A percentile compares a stretch with the other conserved stretches of the same genome.
phyloP scores from a whole-genome alignment of 1,140 invertebrate species.

The Orchestia grillus region DNA sequence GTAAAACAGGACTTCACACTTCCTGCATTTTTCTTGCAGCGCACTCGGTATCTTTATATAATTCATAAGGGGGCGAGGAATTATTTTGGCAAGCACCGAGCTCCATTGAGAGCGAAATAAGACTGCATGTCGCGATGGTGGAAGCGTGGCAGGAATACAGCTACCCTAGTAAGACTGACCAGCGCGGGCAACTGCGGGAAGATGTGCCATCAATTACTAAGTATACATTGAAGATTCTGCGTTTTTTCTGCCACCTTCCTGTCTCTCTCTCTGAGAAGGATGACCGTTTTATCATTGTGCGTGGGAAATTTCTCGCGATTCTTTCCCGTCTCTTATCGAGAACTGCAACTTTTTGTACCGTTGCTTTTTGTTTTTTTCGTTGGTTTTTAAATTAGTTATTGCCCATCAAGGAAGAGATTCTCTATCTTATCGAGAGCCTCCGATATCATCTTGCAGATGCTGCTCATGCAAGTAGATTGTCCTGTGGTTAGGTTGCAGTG shows the following conservation, averaged over 20 bases:
- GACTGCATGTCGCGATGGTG: too few species aligned
- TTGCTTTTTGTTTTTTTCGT: neutral
- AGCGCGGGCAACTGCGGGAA: too few species aligned
- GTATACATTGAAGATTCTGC: too few species aligned
- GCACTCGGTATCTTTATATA: too few species aligned
- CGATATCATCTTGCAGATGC: neutral
- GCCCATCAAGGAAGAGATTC: neutral
- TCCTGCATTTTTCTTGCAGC: too few species aligned
- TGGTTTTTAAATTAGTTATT: neutral
- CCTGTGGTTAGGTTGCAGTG: neutral
- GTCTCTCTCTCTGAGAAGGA: neutral
- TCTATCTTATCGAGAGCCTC: neutral
- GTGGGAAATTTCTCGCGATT: neutral
- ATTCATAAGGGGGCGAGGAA: too few species aligned
- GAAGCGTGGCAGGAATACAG: too few species aligned
- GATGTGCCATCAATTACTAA: too few species aligned
- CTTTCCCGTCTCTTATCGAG: neutral
- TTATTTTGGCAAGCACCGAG: too few species aligned
- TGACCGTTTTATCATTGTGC: neutral
- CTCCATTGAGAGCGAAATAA: too few species aligned
- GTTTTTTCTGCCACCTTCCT: neutral
- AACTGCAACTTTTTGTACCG: neutral
- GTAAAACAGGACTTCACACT: too few species aligned
- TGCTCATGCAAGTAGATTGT: neutral
- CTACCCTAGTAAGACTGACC: too few species aligned